Evolutionary conservation across 2,888 invertebrate genomes (phyloP), one percentile per base, ranked within the genome.

Genomic region (Pseudococcus jackbeardsleyi): DNA sequence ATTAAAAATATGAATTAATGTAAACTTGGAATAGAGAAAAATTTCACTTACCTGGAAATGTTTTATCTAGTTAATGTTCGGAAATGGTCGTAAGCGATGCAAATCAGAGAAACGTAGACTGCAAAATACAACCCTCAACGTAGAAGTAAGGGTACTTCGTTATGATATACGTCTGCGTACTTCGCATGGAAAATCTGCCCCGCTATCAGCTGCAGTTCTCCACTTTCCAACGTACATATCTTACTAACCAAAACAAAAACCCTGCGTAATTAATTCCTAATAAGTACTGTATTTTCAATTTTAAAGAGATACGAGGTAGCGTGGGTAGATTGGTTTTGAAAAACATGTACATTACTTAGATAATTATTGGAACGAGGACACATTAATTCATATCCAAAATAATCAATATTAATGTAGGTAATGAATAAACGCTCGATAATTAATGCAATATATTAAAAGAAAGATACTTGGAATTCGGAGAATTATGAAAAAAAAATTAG

Each of bases 151-250:
- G 22, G 64, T 72, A 17, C 33, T 39, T 72, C 12, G 26, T 72
- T 17, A 33, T 33, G 7, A 72, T 33, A 39, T 72, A 72, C 72
- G 72, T 72, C 72, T 72, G 72, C 72, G 33, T 72, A 72, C 33
- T 72, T 26, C 72, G 33, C 12, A 7, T 33, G 6, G 33, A 72
- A 72, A 72, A 22, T 19, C 12, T 22, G 6, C 64, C 22, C 64
- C 64, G 64, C 64, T 64, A 11, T 12, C 11, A 64, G 22, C 11
- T 64, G 64, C 64, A 64, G 1, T 22, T 64, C 22, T 9, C 22
- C n/a, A 22, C 22, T 64, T 59, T 22, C 22, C 15, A 64, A n/a
- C n/a, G n/a, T n/a, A n/a, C 4, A 9, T 64, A 64, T 64, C 64
- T 64, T 22, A 64, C 6, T 3, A 64, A 19, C 8, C 22, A 22